A percentile compares a stretch with the other conserved stretches of the same genome.
Evolutionary conservation across 2,797 vertebrate genomes (phyloP).

Genomic region (Leptoclinus maculatus): DNA sequence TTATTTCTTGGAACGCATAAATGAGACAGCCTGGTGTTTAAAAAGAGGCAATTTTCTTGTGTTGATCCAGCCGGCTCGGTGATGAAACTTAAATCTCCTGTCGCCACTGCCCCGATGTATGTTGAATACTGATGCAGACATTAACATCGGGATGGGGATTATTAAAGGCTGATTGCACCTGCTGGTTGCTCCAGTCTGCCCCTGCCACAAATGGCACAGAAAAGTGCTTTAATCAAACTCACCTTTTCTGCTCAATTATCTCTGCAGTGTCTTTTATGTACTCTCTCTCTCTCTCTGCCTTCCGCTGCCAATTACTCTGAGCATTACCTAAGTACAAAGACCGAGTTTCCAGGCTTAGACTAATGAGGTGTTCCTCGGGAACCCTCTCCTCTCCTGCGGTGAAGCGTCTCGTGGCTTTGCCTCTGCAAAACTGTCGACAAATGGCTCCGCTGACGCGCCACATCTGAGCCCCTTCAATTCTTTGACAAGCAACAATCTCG

Average conservation of each 20-base stretch:
- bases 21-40: neutral
- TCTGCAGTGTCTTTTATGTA: slow-evolving; percentile 44
- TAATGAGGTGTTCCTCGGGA: slow-evolving; percentile 63
- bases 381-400: slow-evolving; percentile 30
- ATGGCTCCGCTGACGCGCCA: neutral
- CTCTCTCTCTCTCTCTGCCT: slow-evolving; percentile 9
- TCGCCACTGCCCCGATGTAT: neutral
- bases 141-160: slow-evolving; percentile 19
- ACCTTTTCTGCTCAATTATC: slow-evolving; percentile 59
- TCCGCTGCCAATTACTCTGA: slow-evolving; percentile 55
- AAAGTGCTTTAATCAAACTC: slow-evolving; percentile 35
- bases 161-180: slow-evolving; percentile 12
- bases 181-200: slow-evolving; percentile 14
- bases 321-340: slow-evolving; percentile 51
- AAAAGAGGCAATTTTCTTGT: neutral
- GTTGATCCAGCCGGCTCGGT: neutral
- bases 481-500: slow-evolving; percentile 6
- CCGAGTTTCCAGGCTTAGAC: slow-evolving; percentile 27
- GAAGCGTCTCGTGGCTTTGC: slow-evolving; percentile 18
- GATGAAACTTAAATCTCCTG: slow-evolving; percentile 4
- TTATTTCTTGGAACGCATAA: neutral
- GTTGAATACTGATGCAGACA: slow-evolving; percentile 41
- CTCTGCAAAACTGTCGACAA: slow-evolving; percentile 27
- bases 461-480: neutral
- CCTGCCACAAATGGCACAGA: neutral